Base-by-base conservation (phyloP, 2,113 vertebrate species). In the Hippocampus barbouri region DNA sequence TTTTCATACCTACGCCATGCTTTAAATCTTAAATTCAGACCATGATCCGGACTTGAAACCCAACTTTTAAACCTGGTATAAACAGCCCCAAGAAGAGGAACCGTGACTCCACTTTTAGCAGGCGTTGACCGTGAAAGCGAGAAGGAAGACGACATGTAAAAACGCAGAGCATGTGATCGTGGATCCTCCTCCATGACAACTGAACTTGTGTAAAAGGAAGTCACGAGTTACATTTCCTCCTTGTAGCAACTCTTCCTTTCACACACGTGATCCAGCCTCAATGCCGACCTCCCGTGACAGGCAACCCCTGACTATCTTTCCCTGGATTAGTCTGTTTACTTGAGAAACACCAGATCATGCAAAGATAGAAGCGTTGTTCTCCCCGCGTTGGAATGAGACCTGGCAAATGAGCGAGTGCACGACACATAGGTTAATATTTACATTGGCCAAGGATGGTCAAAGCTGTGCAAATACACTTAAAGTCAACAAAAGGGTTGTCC, bases 391-490 rank as follows among this genome's bases (percentile, higher is more conserved):
- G 73, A 71, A 59, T 60, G 70, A 77, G 45, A 75, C 38, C 70
- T 41, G 41, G 49, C 45, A 65, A 41, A 56, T 30, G 49, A 15
- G 59, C 16, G 38, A 57, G 70, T 70, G 72, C 63, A n/a, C 20
- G 66, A 14, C 61, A 30, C 12, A 59, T 21, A 68, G 67, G 77
- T 83, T 88, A 75, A 86, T 86, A 83, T 90, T 87, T 84, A 86
- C 70, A 71, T 41, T 69, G 18, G 72, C 73, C 76, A 78, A 57
- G 80, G 87, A 83, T 53, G 74, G 72, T 70, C 77, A 18, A 76
- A 78, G 83, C 85, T 89, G 78, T 81, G 85, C 79, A 89, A 84
- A 88, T 73, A 88, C 65, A 66, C 65, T 41, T 54, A 73, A 79
- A 5, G 72, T 72, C 45, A 65, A 73, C 57, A 60, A 69, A 56